Evolutionary conservation across 2,888 invertebrate species (phyloP), one percentile per base, ranked within the genome.

Genomic region (Hypena proboscidalis): DNA sequence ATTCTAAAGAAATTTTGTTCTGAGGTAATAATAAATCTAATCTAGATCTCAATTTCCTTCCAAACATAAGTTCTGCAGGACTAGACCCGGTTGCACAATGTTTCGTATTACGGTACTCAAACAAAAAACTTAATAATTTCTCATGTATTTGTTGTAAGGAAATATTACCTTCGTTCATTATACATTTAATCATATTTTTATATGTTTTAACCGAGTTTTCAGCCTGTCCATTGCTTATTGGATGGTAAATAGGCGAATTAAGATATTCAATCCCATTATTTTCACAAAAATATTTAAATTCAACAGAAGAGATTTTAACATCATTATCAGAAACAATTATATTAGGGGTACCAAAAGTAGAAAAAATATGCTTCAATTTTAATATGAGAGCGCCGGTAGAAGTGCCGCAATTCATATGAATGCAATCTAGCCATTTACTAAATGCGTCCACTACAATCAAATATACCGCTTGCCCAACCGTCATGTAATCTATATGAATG

Each of bases 401-500:
- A 10, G 33, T 33, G 1, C 40, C 40, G 1, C 27, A 2, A 10
- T 33, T 2, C 40, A 40, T 40, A 6, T 11, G 4, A 4, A 33
- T 2, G n/a, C 33, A 40, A 5, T 40, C 40, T 1, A 40, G 3
- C 40, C 40, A 40, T 17, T 33, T 40, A 8, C 15, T 17, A 9
- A 7, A 41, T 0, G 41, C 29, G 9, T 34, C 41, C 0, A 41
- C 17, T 1, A 41, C 13, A 6, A 34, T 22, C 2, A 41, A 11
- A 8, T 41, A 41, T 3, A 34, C 29, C n/a, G 6, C 3, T 2
- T 30, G 33, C 0, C 29, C 34, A 5, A 41, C 17, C 0, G 13
- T 17, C 34, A 41, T 41, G 13, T 41, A 41, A 5, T 34, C 29
- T 2, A 41, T 34, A 21, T 41, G 34, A 2, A 34, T 10, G 5